phyloP scores from a whole-genome alignment of 2,888 invertebrate species.

The Gymnoscelis rufifasciata region DNA sequence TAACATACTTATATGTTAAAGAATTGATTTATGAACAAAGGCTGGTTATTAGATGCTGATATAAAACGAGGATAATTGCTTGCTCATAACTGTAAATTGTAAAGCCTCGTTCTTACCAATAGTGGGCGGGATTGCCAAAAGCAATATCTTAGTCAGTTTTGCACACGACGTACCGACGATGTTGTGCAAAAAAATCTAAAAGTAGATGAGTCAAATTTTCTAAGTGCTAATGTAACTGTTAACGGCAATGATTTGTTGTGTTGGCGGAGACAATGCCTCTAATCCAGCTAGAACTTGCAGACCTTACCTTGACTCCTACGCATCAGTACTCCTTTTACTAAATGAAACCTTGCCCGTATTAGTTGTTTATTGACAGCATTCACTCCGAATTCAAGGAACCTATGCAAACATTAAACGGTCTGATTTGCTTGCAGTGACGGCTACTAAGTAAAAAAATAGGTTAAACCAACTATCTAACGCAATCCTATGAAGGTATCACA shows the following conservation, averaged over 20 bases:
- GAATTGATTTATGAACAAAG: slow-evolving; percentile 26
- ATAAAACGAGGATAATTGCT: slow-evolving; percentile 31
- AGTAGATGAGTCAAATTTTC: slow-evolving; percentile 37
- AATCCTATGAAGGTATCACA: too few species aligned
- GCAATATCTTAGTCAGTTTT: slow-evolving; percentile 33
- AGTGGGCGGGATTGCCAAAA: slow-evolving; percentile 46
- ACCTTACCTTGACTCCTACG: slow-evolving; percentile 79
- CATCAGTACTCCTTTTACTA: slow-evolving; percentile 62
- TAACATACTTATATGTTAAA: slow-evolving; percentile 24
- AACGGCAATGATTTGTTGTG: slow-evolving; percentile 53
- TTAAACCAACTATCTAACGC: too few species aligned
- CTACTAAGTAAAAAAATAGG: background rate
- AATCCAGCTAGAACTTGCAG: slow-evolving; percentile 66
- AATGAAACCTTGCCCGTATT: slow-evolving; percentile 50
- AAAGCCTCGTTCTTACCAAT: slow-evolving; percentile 20
- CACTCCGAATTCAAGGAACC: too few species aligned
- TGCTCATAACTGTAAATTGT: slow-evolving; percentile 32
- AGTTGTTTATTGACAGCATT: slow-evolving; percentile 29
- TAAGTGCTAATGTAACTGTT: slow-evolving; percentile 1
- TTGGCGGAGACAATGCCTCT: slow-evolving; percentile 72
- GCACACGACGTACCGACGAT: slow-evolving; percentile 29
- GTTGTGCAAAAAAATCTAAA: slow-evolving; percentile 37
- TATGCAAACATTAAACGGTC: too few species aligned
- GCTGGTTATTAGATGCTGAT: slow-evolving; percentile 25
- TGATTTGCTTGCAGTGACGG: background rate